phyloP scores from a whole-genome alignment of 1,140 invertebrate genomes.

The Halesus radiatus region DNA sequence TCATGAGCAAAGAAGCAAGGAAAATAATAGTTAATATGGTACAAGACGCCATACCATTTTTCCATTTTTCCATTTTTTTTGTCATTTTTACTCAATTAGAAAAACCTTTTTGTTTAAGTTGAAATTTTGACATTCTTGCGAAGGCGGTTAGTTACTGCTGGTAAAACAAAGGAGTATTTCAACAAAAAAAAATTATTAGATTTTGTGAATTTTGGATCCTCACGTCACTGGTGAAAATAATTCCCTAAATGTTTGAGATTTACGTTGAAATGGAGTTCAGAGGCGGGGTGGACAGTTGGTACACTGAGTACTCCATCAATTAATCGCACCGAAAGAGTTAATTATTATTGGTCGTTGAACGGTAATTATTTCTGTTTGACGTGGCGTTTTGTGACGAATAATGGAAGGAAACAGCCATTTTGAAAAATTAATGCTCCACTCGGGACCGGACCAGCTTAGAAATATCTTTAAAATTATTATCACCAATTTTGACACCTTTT shows the following conservation, averaged over 20 bases:
- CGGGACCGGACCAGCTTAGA: not conserved
- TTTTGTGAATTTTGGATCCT: no score
- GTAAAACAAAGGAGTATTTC: no score
- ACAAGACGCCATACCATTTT: no score
- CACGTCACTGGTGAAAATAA: not conserved
- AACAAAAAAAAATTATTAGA: no score
- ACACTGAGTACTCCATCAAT: not conserved
- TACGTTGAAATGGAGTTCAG: not conserved
- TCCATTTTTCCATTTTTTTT: no score
- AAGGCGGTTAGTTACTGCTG: no score
- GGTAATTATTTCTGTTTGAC: slow-evolving; percentile 14
- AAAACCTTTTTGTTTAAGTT: no score
- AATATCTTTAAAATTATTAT: not conserved
- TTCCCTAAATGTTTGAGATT: not conserved
- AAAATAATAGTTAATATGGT: no score
- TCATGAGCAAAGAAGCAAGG: no score
- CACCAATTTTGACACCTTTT: no score
- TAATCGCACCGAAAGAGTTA: not conserved
- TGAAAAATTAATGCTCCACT: slow-evolving; percentile 19
- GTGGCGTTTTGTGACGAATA: slow-evolving; percentile 11
- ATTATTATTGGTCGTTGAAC: slow-evolving; percentile 27
- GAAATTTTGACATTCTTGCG: no score
- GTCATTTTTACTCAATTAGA: no score
- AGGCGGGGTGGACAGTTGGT: not conserved
- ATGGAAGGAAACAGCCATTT: not conserved